Conservation (phyloP, 1,140 invertebrate species). For the Drusus annulatus region DNA sequence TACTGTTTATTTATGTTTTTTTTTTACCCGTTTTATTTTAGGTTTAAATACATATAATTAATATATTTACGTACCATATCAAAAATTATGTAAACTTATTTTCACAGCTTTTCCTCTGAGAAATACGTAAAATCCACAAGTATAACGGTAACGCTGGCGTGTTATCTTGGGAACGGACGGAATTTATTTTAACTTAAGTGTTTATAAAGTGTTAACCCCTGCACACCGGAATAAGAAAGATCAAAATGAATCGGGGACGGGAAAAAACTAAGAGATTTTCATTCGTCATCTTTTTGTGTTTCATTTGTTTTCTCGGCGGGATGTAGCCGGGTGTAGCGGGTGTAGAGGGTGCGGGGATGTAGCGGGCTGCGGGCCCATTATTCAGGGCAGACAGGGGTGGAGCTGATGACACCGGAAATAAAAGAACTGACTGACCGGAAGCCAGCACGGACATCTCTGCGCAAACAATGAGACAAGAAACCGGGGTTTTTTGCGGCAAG, state of each 20-base stretch:
- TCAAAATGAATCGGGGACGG: not conserved
- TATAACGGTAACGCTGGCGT: too few species aligned
- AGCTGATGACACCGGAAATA: constrained; percentile 19
- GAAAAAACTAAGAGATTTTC: constrained; percentile 5
- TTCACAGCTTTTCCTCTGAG: too few species aligned
- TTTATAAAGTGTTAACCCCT: too few species aligned
- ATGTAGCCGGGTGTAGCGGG: not conserved
- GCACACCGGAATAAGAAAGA: not conserved
- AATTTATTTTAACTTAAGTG: too few species aligned
- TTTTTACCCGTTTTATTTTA: too few species aligned
- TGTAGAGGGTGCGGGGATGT: not conserved
- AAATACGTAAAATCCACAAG: too few species aligned
- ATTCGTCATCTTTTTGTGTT: constrained; percentile 16
- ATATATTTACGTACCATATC: too few species aligned
- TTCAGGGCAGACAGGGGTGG: not conserved
- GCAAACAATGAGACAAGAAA: constrained; percentile 12
- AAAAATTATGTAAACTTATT: too few species aligned
- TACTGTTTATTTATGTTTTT: too few species aligned
- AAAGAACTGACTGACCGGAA: constrained; percentile 16
- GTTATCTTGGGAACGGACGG: too few species aligned
- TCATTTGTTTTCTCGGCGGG: constrained; percentile 20
- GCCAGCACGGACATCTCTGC: not conserved
- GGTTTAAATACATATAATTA: too few species aligned
- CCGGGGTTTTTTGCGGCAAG: too few species aligned
- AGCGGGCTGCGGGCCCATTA: constrained; percentile 6